Percentiles rank a stretch among this genome's conserved stretches.
Conservation (phyloP, 2,797 vertebrate species). For the Platalea minor region DNA sequence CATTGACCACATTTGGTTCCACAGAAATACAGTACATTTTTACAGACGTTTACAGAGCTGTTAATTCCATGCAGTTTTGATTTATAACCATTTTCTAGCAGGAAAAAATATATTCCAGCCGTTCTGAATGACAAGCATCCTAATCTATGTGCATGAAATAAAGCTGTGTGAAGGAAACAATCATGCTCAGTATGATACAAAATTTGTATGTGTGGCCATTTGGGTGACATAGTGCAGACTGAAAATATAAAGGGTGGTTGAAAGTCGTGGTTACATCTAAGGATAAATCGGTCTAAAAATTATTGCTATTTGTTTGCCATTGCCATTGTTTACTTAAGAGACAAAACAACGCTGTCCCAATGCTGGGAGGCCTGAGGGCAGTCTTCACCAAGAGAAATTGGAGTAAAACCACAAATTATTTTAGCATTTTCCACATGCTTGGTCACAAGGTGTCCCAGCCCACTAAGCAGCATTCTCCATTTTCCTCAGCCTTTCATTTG, state of each 20-base stretch:
- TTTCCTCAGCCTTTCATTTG: neutral
- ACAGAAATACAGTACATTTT: neutral
- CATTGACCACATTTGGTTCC: rapidly evolving
- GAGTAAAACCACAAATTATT: neutral
- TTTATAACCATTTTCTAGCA: neutral
- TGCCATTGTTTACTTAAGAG: neutral
- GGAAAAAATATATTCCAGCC: neutral
- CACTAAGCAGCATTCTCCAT: neutral
- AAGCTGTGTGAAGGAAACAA: neutral
- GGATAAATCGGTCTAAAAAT: neutral
- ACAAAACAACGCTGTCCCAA: rapidly evolving
- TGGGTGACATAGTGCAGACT: neutral
- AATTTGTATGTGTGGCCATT: neutral
- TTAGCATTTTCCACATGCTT: neutral
- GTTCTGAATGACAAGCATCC: neutral
- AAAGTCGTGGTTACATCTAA: neutral
- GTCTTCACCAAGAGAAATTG: neutral
- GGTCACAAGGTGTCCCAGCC: neutral
- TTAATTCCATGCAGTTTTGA: neutral
- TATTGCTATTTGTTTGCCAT: neutral
- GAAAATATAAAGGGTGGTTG: neutral
- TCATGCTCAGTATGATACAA: neutral
- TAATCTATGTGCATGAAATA: neutral
- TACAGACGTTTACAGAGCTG: neutral
- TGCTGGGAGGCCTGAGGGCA: neutral